Percentiles rank a stretch among this genome's conserved stretches.
phyloP scores from a whole-genome alignment of 1,140 invertebrate species.

The Caerostris darwini region DNA sequence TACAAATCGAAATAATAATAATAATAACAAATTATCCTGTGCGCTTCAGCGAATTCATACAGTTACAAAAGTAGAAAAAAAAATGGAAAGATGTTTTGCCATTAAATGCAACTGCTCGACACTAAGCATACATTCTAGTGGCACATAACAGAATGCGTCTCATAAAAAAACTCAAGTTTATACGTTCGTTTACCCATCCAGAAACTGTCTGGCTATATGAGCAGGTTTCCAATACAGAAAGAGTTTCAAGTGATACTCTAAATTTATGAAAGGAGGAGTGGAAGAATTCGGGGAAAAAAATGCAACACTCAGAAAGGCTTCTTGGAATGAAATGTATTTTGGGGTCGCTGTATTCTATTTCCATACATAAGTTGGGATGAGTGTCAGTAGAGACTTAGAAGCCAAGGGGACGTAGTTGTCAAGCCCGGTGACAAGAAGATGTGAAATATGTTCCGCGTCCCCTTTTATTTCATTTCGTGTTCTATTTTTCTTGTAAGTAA shows the following conservation, averaged over 20 bases:
- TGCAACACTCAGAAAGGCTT: background rate
- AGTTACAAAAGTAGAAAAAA: background rate
- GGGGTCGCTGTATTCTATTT: slow-evolving; percentile 55
- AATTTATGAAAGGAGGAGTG: slow-evolving; percentile 26
- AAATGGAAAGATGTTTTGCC: background rate
- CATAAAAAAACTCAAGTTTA: background rate
- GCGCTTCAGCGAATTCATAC: background rate
- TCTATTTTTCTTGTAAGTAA: background rate
- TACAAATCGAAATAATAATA: too few relatives aligned
- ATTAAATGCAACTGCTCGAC: slow-evolving; percentile 46
- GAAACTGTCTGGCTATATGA: slow-evolving; percentile 27
- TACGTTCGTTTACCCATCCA: slow-evolving; percentile 39
- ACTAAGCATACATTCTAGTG: slow-evolving; percentile 27
- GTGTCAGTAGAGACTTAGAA: slow-evolving; percentile 34
- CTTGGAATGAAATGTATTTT: slow-evolving; percentile 26
- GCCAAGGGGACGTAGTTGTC: slow-evolving; percentile 48
- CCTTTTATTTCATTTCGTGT: slow-evolving; percentile 18
- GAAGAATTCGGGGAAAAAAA: background rate
- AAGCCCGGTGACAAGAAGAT: background rate
- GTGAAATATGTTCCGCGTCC: slow-evolving; percentile 10
- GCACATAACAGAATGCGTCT: slow-evolving; percentile 23
- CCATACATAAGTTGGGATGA: slow-evolving; percentile 49
- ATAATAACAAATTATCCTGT: too few relatives aligned
- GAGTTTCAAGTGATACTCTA: slow-evolving; percentile 44
- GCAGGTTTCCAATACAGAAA: background rate